phyloP scores from a whole-genome alignment of 2,888 invertebrate genomes.

The Xestia sexstrigata region DNA sequence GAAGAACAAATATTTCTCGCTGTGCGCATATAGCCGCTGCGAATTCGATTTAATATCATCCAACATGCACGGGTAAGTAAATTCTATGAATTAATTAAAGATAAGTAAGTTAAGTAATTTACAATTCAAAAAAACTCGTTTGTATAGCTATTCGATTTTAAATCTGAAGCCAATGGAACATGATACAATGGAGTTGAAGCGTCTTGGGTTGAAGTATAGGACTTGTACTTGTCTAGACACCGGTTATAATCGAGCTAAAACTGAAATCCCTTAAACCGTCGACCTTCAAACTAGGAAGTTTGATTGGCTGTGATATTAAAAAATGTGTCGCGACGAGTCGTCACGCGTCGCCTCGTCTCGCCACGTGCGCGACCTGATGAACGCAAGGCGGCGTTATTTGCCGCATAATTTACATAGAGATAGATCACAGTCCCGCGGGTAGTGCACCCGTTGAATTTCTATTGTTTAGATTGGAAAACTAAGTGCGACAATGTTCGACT shows the following conservation, averaged over 20 bases:
- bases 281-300: constrained; percentile 63
- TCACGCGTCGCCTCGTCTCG: constrained; percentile 58
- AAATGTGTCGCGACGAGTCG: constrained; percentile 67
- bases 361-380: constrained; percentile 84
- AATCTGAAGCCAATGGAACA: not conserved
- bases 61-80: constrained; percentile 71
- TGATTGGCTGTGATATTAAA: constrained; percentile 70
- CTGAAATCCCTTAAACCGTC: constrained; percentile 67
- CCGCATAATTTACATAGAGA: constrained; percentile 90
- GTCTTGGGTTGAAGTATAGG: not conserved
- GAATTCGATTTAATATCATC: constrained; percentile 67
- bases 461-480: constrained; percentile 91
- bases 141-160: constrained; percentile 1
- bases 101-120: not conserved
- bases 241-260: constrained; percentile 58
- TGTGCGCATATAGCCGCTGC: constrained; percentile 75
- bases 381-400: constrained; percentile 87
- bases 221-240: constrained; percentile 29
- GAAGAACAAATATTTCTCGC: constrained; percentile 56
- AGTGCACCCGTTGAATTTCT: constrained; percentile 90
- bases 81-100: not conserved
- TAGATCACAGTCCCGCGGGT: constrained; percentile 88
- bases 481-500: constrained; percentile 86
- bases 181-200: not conserved
- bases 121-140: not conserved